phyloP scores from a whole-genome alignment of 2,113 vertebrate species.

The Fulica atra region DNA sequence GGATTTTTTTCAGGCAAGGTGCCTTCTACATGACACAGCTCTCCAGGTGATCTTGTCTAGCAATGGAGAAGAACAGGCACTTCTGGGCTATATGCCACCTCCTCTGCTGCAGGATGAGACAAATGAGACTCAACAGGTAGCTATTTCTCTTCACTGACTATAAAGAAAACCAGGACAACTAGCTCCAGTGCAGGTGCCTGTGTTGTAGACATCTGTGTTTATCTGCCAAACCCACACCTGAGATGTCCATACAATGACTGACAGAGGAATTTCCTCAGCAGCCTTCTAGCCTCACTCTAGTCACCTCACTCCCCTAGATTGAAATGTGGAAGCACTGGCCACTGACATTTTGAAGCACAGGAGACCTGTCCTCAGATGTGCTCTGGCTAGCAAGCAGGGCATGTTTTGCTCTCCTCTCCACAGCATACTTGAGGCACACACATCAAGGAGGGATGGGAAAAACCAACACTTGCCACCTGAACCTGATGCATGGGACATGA shows the following conservation, averaged over 20 bases:
- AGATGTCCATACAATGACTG: background rate
- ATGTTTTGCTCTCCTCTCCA: background rate
- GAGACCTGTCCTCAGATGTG: background rate
- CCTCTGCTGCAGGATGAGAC: background rate
- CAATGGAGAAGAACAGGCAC: background rate
- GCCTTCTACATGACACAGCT: background rate
- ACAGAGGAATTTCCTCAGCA: background rate
- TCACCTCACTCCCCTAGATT: background rate
- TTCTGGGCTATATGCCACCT: background rate
- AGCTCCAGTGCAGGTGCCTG: background rate
- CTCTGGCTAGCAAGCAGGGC: background rate
- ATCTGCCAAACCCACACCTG: background rate
- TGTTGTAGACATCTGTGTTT: background rate
- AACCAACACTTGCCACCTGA: background rate
- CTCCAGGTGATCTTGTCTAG: background rate
- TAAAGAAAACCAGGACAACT: background rate
- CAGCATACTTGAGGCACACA: background rate
- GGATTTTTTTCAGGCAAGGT: background rate
- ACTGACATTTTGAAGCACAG: background rate
- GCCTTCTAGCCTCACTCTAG: background rate
- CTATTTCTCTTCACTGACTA: background rate
- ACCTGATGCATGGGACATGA: fast-evolving
- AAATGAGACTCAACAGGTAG: background rate
- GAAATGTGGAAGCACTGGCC: background rate
- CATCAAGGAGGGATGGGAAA: fast-evolving